A percentile compares a stretch with the other conserved stretches of the same genome.
phyloP scores from a whole-genome alignment of 2,888 invertebrate genomes.

The Acleris sparsana region DNA sequence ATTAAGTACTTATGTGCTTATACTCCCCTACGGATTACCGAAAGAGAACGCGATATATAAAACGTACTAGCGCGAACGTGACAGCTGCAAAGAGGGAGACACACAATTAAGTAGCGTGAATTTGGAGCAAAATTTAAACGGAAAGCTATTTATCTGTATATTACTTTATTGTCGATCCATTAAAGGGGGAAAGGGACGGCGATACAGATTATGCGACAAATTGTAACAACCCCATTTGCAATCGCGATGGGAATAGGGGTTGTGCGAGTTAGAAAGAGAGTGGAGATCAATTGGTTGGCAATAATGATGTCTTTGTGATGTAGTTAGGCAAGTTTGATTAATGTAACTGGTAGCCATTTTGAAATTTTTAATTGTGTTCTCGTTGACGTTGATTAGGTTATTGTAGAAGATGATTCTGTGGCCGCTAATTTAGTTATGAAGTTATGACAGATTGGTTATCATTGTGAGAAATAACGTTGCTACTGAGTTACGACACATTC shows the following conservation, averaged over 20 bases:
- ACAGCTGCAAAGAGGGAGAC: constrained; percentile 61
- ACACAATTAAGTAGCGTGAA: constrained; percentile 80
- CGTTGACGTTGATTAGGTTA: constrained; percentile 23
- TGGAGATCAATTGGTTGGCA: constrained; percentile 62
- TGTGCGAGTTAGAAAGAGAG: constrained; percentile 46
- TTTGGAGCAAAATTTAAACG: constrained; percentile 80
- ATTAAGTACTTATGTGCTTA: constrained; percentile 83
- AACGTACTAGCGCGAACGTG: constrained; percentile 49
- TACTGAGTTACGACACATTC: background rate
- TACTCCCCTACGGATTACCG: constrained; percentile 67
- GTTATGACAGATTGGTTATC: constrained; percentile 1
- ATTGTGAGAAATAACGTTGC: background rate
- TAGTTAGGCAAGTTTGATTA: constrained; percentile 37
- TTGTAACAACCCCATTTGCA: constrained; percentile 59
- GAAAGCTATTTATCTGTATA: constrained; percentile 79
- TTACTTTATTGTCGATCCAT: constrained; percentile 83
- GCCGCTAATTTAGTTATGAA: constrained; percentile 1
- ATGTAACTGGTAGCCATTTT: constrained; percentile 31
- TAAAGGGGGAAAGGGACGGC: constrained; percentile 66
- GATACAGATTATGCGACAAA: constrained; percentile 57
- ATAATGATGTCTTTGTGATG: constrained; percentile 61
- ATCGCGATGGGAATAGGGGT: constrained; percentile 42
- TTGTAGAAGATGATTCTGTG: constrained; percentile 6
- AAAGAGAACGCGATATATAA: constrained; percentile 50
- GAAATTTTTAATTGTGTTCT: constrained; percentile 18